These are phyloP conservation scores for Tortrix viridana DNA, from an alignment of 2,888 invertebrate species.

Conservation along the genomic window DNA sequence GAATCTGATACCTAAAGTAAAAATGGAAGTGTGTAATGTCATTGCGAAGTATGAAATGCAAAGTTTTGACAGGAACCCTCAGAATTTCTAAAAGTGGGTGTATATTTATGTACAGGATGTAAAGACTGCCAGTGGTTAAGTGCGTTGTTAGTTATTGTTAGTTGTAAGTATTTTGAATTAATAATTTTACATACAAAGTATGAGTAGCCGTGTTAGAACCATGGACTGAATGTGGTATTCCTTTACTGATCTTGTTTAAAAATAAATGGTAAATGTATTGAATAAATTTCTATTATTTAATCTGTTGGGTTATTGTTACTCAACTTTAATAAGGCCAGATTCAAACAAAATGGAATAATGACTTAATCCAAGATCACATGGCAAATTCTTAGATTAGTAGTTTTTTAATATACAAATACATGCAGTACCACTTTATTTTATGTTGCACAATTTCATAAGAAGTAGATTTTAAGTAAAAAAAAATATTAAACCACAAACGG, in stretches of 20 bases:
- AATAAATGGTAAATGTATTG: constrained; percentile 31
- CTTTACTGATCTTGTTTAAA: constrained; percentile 21
- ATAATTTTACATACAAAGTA: constrained; percentile 36
- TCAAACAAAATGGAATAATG: no score
- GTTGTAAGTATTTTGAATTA: constrained; percentile 25
- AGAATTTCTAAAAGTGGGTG: constrained; percentile 41
- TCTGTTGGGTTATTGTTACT: no score
- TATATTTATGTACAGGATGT: constrained; percentile 26
- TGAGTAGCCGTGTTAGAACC: constrained; percentile 16
- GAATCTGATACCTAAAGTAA: constrained; percentile 78
- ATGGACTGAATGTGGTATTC: constrained; percentile 29
- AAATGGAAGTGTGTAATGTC: constrained; percentile 81
- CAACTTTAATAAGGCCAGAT: no score
- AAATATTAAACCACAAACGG: no score
- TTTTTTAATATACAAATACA: no score
- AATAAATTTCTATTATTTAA: background rate
- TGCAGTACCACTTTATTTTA: no score
- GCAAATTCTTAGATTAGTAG: no score
- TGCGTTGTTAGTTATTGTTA: constrained; percentile 31
- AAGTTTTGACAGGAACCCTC: constrained; percentile 68
- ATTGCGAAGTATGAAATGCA: constrained; percentile 82
- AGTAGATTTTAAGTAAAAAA: no score
- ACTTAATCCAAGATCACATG: no score
- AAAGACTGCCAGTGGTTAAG: constrained; percentile 20
- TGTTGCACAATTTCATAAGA: no score